A percentile compares a stretch with the other conserved stretches of the same genome.
phyloP scores from a whole-genome alignment of 2,113 vertebrate species.

The Stictonetta naevosa region DNA sequence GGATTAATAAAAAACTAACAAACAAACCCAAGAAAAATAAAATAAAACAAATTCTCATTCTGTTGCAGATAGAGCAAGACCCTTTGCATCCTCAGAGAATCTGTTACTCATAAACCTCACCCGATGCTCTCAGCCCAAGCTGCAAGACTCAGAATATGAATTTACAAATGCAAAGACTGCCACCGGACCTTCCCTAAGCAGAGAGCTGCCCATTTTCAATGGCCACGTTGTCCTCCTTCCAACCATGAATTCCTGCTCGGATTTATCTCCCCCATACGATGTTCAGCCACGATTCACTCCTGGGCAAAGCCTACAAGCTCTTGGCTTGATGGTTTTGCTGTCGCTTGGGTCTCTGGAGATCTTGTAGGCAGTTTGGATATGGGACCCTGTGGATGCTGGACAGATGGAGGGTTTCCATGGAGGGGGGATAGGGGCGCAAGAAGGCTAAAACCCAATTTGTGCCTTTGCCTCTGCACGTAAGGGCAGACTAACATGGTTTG shows the following conservation, averaged over 20 bases:
- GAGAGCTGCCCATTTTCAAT: background rate
- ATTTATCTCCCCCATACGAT: background rate
- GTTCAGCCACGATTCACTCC: background rate
- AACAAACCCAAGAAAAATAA: background rate
- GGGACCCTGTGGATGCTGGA: background rate
- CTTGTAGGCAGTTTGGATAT: background rate
- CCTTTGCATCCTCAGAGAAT: slow-evolving; percentile 37
- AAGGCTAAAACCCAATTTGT: background rate
- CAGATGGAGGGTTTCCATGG: background rate
- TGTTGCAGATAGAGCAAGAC: slow-evolving; percentile 1
- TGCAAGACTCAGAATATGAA: background rate
- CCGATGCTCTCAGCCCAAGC: background rate
- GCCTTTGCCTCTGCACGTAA: background rate
- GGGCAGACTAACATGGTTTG: background rate
- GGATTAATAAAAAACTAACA: slow-evolving; percentile 33
- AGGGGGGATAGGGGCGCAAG: background rate
- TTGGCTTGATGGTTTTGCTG: background rate
- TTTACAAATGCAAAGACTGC: background rate
- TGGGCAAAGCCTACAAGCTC: background rate
- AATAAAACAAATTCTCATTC: background rate
- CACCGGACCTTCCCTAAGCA: background rate
- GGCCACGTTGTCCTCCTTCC: background rate
- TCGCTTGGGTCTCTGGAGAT: background rate
- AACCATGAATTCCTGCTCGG: background rate
- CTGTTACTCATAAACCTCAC: slow-evolving; percentile 27